A percentile compares a stretch with the other conserved stretches of the same genome.
phyloP scores from a whole-genome alignment of 2,113 vertebrate genomes.

The Heliornis fulica region DNA sequence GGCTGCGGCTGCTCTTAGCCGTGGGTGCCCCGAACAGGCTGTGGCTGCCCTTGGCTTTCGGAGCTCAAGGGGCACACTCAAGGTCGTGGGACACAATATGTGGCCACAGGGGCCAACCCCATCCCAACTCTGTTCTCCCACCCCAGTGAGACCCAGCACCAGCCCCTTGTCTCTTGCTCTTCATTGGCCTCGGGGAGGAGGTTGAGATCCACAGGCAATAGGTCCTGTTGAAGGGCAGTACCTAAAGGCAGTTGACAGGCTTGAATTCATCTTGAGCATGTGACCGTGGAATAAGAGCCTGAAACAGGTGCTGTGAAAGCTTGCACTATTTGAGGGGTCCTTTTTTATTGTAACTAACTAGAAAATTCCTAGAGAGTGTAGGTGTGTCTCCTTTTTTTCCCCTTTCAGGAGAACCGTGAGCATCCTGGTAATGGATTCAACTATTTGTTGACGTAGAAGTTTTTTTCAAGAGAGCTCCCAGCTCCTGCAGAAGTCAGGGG shows the following conservation, averaged over 20 bases:
- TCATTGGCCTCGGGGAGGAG: neutral
- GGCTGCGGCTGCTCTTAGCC: neutral
- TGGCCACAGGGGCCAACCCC: no score
- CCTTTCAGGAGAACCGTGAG: neutral
- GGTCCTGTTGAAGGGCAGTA: neutral
- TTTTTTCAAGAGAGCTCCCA: neutral
- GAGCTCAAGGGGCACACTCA: neutral
- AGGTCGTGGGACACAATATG: neutral
- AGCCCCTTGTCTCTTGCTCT: neutral
- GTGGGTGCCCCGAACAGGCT: fast-evolving
- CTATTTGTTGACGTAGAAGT: neutral
- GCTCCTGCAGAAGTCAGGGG: neutral
- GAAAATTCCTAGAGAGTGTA: neutral
- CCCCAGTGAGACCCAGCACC: neutral
- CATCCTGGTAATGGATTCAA: neutral
- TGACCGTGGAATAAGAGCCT: neutral
- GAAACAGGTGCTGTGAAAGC: neutral
- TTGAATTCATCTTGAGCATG: neutral
- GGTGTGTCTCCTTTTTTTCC: neutral
- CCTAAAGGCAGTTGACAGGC: neutral
- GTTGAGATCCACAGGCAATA: neutral
- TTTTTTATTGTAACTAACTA: neutral
- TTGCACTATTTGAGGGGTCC: neutral
- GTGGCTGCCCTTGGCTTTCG: neutral
- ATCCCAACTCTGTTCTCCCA: neutral